Evolutionary conservation across 1,140 invertebrate genomes (phyloP).

Genomic region (Pantala flavescens): DNA sequence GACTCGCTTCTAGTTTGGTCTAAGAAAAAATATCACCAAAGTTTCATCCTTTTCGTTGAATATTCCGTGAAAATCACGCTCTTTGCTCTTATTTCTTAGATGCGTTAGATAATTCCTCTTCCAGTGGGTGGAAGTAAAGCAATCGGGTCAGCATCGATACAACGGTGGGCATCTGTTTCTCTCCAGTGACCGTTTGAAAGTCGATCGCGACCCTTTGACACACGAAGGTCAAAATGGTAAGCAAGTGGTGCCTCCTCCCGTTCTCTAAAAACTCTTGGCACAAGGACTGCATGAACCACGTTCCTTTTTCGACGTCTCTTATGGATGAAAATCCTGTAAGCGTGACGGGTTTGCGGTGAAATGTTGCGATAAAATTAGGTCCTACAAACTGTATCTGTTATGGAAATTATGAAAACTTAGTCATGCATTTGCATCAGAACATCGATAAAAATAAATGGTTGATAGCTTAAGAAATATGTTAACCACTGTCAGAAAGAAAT

Average conservation of each 20-base stretch:
- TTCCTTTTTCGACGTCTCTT: constrained; percentile 82
- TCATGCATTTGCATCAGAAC: constrained; percentile 12
- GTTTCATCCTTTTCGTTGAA: no score
- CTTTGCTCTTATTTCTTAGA: no score
- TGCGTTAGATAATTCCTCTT: no score
- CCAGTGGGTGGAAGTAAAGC: constrained; percentile 43
- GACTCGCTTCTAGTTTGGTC: no score
- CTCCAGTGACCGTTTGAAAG: constrained; percentile 81
- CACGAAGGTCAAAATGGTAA: constrained; percentile 82
- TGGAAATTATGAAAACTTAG: constrained; percentile 14
- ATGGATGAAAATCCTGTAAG: constrained; percentile 78
- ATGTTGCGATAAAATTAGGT: constrained; percentile 20
- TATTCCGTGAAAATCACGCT: no score
- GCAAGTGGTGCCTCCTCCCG: constrained; percentile 63
- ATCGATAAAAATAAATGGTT: not conserved
- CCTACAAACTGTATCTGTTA: constrained; percentile 6
- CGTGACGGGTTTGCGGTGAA: not conserved
- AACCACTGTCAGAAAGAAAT: no score
- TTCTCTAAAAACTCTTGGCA: constrained; percentile 63
- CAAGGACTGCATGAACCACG: constrained; percentile 93
- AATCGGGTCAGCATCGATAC: constrained; percentile 85
- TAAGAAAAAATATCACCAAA: no score
- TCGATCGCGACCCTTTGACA: constrained; percentile 77
- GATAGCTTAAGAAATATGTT: no score
- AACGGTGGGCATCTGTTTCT: constrained; percentile 89